Conservation (phyloP, 2,797 vertebrate species). For the Balearica regulorum region DNA sequence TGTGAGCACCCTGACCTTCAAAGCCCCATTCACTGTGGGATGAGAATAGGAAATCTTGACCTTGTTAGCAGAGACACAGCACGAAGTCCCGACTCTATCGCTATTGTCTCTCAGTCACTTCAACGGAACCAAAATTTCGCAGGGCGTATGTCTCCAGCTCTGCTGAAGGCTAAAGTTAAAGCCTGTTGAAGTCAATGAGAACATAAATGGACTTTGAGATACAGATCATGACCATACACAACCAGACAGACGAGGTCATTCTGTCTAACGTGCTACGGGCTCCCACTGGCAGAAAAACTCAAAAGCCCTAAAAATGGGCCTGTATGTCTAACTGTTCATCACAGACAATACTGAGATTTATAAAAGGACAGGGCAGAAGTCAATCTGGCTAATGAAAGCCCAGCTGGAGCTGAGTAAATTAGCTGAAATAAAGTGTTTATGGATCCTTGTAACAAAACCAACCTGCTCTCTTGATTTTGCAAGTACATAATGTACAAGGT, state of each 20-base stretch:
- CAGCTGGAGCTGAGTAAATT: neutral
- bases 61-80: neutral
- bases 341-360: no score
- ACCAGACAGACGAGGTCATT: accelerated
- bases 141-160: neutral
- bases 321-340: neutral
- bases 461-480: neutral
- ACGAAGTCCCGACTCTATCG: accelerated
- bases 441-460: neutral
- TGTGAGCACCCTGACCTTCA: no score
- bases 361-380: neutral
- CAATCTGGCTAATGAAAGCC: neutral
- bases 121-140: neutral
- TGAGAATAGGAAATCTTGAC: neutral
- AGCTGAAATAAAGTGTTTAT: neutral
- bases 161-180: neutral
- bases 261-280: neutral
- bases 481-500: no score
- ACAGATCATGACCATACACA: neutral
- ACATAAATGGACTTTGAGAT: neutral
- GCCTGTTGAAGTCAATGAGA: neutral
- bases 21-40: neutral
- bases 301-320: neutral
- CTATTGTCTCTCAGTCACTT: neutral
- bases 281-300: neutral